A percentile compares a stretch with the other conserved stretches of the same genome.
phyloP scores from a whole-genome alignment of 2,888 invertebrate species.

The Frankliniella fusca region DNA sequence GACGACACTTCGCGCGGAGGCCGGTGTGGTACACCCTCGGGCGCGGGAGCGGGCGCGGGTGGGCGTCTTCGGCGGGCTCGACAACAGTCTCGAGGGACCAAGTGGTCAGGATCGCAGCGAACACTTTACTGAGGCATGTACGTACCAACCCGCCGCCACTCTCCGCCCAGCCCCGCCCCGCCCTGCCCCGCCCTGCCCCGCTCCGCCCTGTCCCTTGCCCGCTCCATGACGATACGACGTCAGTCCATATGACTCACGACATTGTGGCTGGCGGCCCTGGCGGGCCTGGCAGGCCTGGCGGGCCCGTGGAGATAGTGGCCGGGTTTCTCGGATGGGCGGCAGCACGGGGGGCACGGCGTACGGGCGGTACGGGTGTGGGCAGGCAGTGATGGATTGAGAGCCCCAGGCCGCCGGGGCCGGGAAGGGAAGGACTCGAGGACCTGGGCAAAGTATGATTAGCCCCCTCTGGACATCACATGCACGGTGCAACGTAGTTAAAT shows the following conservation, averaged over 20 bases:
- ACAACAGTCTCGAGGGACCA: not conserved
- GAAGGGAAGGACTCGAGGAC: no score
- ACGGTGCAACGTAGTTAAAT: no score
- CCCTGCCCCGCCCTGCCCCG: not conserved
- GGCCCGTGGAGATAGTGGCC: not conserved
- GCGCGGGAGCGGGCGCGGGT: no score
- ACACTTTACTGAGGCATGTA: slow-evolving; percentile 10
- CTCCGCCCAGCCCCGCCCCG: not conserved
- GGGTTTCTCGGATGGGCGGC: not conserved
- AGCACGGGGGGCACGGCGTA: not conserved
- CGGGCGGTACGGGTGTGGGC: not conserved
- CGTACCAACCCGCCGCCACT: not conserved
- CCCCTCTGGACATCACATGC: no score
- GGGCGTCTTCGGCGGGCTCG: not conserved
- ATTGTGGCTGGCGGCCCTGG: not conserved
- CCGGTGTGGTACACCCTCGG: not conserved
- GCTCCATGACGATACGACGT: slow-evolving; percentile 20
- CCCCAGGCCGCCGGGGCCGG: no score
- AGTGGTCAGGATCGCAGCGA: slow-evolving; percentile 16
- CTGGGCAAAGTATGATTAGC: no score
- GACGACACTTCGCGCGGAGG: not conserved
- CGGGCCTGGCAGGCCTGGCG: no score
- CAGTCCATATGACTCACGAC: slow-evolving; percentile 7
- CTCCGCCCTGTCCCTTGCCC: not conserved
- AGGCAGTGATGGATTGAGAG: no score